Evolutionary conservation across 2,797 vertebrate genomes (phyloP).

Genomic region (Argya squamiceps): DNA sequence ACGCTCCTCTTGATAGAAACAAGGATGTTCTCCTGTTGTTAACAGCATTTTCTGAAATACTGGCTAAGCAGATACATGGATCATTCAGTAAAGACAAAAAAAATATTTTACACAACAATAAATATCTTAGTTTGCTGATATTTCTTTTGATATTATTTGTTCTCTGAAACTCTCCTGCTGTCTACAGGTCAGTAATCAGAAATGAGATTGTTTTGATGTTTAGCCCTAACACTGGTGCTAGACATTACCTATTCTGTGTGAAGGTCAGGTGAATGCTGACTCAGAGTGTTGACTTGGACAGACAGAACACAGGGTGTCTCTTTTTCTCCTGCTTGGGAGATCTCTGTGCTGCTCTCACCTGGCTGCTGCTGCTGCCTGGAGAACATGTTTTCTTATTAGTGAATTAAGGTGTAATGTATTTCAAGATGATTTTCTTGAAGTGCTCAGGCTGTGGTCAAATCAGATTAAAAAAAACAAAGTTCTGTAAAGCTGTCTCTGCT

Average conservation of each 20-base stretch:
- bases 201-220: conserved; percentile 58
- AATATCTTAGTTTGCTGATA: conserved; percentile 11
- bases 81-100: conserved; percentile 6
- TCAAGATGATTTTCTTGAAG: not conserved
- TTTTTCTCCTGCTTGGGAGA: not conserved
- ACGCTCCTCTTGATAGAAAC: not conserved
- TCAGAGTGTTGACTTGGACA: not conserved
- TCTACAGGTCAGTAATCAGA: conserved; percentile 40
- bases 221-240: not conserved
- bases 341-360: not conserved
- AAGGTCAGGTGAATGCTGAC: conserved; percentile 50
- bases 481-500: not conserved
- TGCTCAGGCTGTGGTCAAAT: not conserved
- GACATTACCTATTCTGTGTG: conserved; percentile 17
- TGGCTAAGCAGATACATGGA: not conserved
- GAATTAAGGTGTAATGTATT: not conserved
- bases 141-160: conserved; percentile 34
- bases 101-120: not conserved
- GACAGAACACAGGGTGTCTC: not conserved
- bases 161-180: not conserved
- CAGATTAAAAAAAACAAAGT: not conserved
- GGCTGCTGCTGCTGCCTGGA: not conserved
- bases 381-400: not conserved
- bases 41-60: not conserved
- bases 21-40: not conserved